phyloP scores from a whole-genome alignment of 2,797 vertebrate genomes.

The Acomys russatus region DNA sequence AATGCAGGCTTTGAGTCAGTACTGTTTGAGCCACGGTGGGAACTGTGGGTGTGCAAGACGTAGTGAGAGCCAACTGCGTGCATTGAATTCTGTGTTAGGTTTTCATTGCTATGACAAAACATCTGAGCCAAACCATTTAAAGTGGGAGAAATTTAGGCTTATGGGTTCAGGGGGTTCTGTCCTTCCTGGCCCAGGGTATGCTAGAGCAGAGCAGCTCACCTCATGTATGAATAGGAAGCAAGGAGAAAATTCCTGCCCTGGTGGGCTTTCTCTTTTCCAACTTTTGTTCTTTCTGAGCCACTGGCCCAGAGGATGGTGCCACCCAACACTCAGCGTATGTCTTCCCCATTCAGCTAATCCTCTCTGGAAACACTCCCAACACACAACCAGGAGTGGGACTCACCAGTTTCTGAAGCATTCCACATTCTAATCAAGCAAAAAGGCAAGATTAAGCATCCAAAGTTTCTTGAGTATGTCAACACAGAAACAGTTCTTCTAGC shows the following conservation, averaged over 20 bases:
- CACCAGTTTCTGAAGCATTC: neutral
- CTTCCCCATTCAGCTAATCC: neutral
- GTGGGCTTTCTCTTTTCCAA: no score
- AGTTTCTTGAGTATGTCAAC: neutral
- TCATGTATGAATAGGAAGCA: neutral
- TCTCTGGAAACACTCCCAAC: neutral
- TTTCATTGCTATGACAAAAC: neutral
- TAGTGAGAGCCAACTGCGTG: neutral
- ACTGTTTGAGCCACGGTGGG: no score
- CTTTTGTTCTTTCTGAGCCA: no score
- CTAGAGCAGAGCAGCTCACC: neutral
- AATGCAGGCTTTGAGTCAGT: constrained; percentile 45
- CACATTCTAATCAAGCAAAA: neutral
- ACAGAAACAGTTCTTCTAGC: neutral
- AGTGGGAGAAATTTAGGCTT: neutral
- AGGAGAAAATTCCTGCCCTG: neutral
- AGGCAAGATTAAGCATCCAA: neutral
- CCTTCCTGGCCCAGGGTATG: neutral
- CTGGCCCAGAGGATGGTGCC: neutral
- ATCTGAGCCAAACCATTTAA: neutral
- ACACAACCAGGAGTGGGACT: neutral
- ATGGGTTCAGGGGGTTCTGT: neutral
- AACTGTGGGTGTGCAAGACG: neutral
- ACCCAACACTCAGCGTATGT: rapidly evolving
- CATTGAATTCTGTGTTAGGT: no score